Evolutionary conservation across 1,140 invertebrate species (phyloP), one percentile per base, ranked within the genome.

Genomic region (Limonius californicus): DNA sequence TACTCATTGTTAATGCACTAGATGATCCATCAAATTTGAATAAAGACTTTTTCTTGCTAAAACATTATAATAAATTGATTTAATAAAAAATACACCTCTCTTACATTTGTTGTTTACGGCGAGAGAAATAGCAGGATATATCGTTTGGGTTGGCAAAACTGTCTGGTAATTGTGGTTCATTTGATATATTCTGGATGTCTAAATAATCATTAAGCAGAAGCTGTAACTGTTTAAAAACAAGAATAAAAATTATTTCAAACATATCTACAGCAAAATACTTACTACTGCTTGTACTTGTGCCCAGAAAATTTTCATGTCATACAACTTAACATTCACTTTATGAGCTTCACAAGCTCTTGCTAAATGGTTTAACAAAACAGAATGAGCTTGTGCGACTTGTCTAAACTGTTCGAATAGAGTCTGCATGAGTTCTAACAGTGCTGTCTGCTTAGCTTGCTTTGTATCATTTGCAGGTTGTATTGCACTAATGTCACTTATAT

Each of bases 261-360:
- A n/a, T n/a, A n/a, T n/a, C n/a, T n/a, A n/a, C n/a, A n/a, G n/a
- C n/a, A n/a, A 45, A 62, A 59, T 54, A 80, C 85, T 81, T 82
- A 94, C 89, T 66, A 94, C 90, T 70, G 86, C 85, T 77, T 97
- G 94, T 18, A 95, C 88, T 71, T 91, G 89, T 27, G 85, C 87
- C 93, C 94, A 96, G 67, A 94, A 91, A 77, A 94, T 89, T 12
- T 86, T 83, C 69, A 92, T 86, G 66, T 87, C 87, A 77, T 95
- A 94, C 2, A 87, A 73, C 39, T 81, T 79, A 1, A 83, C 73
- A 63, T 82, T 79, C 9, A 79, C 74, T 30, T 81, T 77, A 69
- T 86, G 81, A 55, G 81, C 81, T 71, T 82, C 79, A 23, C 77
- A 77, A 32, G 84, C 79, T 62, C 83, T 73, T 35, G 83, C 80